Evolutionary conservation across 2,888 invertebrate species (phyloP).

Genomic region (Acholoe squamosa): DNA sequence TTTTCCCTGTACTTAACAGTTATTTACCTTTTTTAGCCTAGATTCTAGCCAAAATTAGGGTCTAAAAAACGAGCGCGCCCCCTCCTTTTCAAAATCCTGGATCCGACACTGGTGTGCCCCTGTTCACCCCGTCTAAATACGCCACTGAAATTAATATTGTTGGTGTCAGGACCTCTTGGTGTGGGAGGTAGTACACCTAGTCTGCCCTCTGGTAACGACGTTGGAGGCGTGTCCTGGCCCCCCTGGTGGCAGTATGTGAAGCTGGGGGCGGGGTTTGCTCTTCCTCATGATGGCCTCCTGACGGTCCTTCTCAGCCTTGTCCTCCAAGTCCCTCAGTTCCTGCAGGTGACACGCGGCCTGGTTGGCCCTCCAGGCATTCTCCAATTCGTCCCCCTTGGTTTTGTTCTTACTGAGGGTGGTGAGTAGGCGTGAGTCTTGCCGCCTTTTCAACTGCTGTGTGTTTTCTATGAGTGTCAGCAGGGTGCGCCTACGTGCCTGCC

Average conservation of each 20-base stretch:
- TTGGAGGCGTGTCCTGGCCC: neutral
- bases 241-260: neutral
- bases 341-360: neutral
- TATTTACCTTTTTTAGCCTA: too few species aligned
- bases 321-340: constrained; percentile 1
- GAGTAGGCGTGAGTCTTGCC: constrained; percentile 8
- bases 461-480: constrained; percentile 41
- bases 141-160: too few species aligned
- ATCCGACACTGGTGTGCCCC: too few species aligned
- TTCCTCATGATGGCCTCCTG: neutral
- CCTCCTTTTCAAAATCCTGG: too few species aligned
- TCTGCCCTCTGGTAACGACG: too few species aligned
- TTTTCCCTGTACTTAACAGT: too few species aligned
- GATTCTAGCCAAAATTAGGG: too few species aligned
- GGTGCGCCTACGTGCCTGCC: constrained; percentile 37
- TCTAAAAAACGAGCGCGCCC: too few species aligned
- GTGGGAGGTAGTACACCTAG: too few species aligned
- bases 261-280: neutral
- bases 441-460: neutral
- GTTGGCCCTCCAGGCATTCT: neutral
- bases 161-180: too few species aligned
- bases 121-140: too few species aligned
- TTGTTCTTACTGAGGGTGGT: constrained; percentile 24
- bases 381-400: neutral
- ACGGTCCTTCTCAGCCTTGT: neutral